A percentile compares a stretch with the other conserved stretches of the same genome.
These are phyloP conservation scores for Muraenolepis orangiensis DNA, from an alignment of 2,797 vertebrate genomes.

Conservation along the genomic window DNA sequence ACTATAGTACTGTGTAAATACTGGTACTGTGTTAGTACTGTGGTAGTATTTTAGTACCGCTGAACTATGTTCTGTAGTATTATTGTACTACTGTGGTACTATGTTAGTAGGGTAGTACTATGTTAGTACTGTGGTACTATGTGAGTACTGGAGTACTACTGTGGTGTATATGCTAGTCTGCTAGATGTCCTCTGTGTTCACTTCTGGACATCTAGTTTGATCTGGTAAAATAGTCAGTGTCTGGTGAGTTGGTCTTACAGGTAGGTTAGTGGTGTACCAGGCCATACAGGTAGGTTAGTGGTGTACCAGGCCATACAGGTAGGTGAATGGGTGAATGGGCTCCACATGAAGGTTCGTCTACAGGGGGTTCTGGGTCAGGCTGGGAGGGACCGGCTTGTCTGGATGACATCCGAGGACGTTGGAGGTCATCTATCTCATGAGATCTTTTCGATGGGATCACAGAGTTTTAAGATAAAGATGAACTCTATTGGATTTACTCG, in stretches of 20 bases:
- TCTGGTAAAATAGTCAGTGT: background rate
- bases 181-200: background rate
- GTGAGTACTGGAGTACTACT: too few relatives aligned
- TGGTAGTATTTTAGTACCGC: background rate
- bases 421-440: background rate
- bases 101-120: background rate
- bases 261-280: background rate
- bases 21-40: background rate
- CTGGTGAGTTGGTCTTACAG: background rate
- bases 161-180: background rate
- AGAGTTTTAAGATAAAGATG: background rate
- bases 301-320: background rate
- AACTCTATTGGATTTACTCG: background rate
- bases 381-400: background rate
- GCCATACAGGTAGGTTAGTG: background rate
- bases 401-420: background rate
- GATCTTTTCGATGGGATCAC: background rate
- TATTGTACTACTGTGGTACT: too few relatives aligned
- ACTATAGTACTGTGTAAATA: background rate
- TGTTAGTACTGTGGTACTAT: background rate
- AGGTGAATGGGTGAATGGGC: background rate
- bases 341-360: background rate
- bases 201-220: background rate
- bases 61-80: too few relatives aligned
- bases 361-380: background rate